Base-by-base conservation (phyloP, 2,113 vertebrate genomes). In the Pluvianellus socialis region DNA sequence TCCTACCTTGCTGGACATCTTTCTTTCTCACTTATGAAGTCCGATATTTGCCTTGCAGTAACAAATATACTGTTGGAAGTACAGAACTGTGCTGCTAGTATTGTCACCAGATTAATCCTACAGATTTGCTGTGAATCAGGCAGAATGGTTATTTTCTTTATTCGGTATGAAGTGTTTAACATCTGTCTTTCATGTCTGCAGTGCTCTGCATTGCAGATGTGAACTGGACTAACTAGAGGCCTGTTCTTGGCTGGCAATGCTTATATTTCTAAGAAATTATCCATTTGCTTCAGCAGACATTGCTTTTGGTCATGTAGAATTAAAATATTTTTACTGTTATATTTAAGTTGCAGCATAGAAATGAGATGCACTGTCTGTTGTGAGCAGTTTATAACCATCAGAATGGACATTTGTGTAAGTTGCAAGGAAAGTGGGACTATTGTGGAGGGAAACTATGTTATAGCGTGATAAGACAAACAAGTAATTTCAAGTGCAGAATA, bases 391-490 rank as follows among this genome's bases (percentile, higher is more conserved):
- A 2, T 40, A 32, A n/a, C 45, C 17, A 10, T 79, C 50, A 40
- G 55, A 28, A 22, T 35, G 9, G 30, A 24, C 12, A 7, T 80
- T 59, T 76, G 19, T 22, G 28, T 27, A 38, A 68, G 20, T 56
- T 2, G 0, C 44, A 20, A 1, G 14, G 40, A 49, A 18, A 50
- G 50, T 0, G 3, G 40, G 27, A 28, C 20, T 56, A 1, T 20
- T 47, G 53, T 42, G 26, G 18, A 84, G 56, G 33, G n/a, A 71
- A 79, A 20, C 33, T 14, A 14, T 9, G 5, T 7, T 77, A 28
- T 22, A 17, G 28, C 12, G 58, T 76, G 68, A 30, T 17, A 73
- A 80, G 63, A 33, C 24, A 70, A 80, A 58, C 26, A 76, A 70
- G 16, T 33, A 38, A 35, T 40, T 81, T 67, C 82, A 71, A 5